Base-by-base conservation (phyloP, 2,888 invertebrate species). In the Trypoxylon attenuatum region DNA sequence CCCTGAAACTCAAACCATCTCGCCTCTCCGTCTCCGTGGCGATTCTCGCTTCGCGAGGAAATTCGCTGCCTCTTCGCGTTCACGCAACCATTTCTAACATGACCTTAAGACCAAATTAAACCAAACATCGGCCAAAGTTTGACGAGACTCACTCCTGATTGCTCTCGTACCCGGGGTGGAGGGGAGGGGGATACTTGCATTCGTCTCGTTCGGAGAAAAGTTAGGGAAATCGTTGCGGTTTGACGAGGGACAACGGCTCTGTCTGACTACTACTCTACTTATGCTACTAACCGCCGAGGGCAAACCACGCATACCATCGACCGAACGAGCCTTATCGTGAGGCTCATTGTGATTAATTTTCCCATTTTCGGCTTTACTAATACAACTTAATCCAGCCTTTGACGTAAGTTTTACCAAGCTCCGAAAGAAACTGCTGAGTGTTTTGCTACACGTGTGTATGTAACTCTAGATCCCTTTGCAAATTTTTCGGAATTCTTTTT, bases 1-100 rank as follows among this genome's bases (percentile, higher is more conserved):
- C 78, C 79, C 81, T 80, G 80, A 82, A 79, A 79, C 73, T 78
- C 73, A 58, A 62, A 66, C 63, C 72, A 62, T 62, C 71, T 67
- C 54, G 33, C 56, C 38, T 27, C 59, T 62, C 33, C 33, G 39
- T 56, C 66, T 62, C 61, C 51, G 57, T 41, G 45, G 10, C 41
- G 61, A 45, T 53, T 53, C 47, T 70, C 60, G 56, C 33, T 13
- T 10, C 29, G 61, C 62, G 49, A 51, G 33, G 62, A 61, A 73
- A 71, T 62, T 68, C 66, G 63, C n/a, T n/a, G n/a, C n/a, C n/a
- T n/a, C n/a, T 46, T 47, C 69, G 54, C 19, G 33, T 13, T 13
- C n/a, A 10, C n/a, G 33, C 33, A 6, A 13, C 33, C n/a, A n/a
- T n/a, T 16, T 39, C 57, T 41, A 42, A 22, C 27, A 10, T 25